Percentiles rank a stretch among this genome's conserved stretches.
Conservation (phyloP, 2,113 vertebrate species). For the Prinia subflava region DNA sequence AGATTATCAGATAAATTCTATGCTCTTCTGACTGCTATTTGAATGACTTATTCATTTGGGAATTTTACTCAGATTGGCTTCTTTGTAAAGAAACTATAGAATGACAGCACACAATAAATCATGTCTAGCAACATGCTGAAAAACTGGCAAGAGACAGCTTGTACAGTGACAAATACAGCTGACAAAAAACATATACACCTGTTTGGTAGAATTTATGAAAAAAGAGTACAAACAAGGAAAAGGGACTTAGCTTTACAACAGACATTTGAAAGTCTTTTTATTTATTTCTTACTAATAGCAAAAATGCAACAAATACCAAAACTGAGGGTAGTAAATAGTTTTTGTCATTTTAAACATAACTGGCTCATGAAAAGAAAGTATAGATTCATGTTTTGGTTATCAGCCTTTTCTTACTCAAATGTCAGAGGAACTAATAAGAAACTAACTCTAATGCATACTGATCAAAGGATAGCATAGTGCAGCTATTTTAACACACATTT, state of each 20-base stretch:
- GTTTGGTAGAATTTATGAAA: slow-evolving; percentile 68
- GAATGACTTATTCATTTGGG: slow-evolving; percentile 61
- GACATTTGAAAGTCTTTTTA: background rate
- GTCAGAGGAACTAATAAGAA: slow-evolving; percentile 62
- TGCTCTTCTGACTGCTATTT: slow-evolving; percentile 45
- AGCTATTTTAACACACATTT: slow-evolving; percentile 60
- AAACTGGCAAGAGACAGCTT: slow-evolving; percentile 69
- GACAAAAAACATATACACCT: slow-evolving; percentile 71
- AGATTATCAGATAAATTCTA: slow-evolving; percentile 33
- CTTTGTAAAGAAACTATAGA: slow-evolving; percentile 62
- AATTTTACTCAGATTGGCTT: slow-evolving; percentile 61
- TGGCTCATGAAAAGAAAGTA: slow-evolving; percentile 37
- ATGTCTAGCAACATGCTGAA: slow-evolving; percentile 70
- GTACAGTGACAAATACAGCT: slow-evolving; percentile 73
- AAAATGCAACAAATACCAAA: slow-evolving; percentile 18
- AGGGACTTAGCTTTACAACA: background rate
- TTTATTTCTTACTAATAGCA: slow-evolving; percentile 7
- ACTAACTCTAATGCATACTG: slow-evolving; percentile 57
- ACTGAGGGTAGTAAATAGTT: background rate
- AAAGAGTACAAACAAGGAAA: slow-evolving; percentile 63
- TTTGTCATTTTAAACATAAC: slow-evolving; percentile 30
- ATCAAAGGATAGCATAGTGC: slow-evolving; percentile 44
- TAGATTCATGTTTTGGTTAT: slow-evolving; percentile 68
- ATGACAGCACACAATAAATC: slow-evolving; percentile 76
- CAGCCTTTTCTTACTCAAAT: slow-evolving; percentile 49